Conservation (phyloP, 1,140 invertebrate species). For the Leptinotarsa defecta region DNA sequence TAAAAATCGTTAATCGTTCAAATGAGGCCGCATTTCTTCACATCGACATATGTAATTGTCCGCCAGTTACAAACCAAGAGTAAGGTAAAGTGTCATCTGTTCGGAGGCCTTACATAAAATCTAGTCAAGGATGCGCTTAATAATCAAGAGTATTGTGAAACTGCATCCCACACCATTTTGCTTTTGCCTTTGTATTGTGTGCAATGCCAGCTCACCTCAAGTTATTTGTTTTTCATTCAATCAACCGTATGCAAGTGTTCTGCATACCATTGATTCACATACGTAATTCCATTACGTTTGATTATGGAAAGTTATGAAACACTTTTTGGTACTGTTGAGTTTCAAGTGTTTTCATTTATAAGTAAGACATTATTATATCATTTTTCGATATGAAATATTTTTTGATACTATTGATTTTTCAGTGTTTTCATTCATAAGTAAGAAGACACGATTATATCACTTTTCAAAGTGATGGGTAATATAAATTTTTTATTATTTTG, state of each 20-base stretch:
- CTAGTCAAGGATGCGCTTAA: constrained; percentile 13
- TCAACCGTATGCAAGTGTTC: not conserved
- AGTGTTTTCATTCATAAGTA: no score
- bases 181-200: not conserved
- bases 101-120: constrained; percentile 10
- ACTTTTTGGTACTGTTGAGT: no score
- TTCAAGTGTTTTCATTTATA: no score
- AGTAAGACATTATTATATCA: no score
- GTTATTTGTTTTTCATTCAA: constrained; percentile 16
- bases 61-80: not conserved
- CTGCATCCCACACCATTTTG: not conserved
- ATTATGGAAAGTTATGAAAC: no score
- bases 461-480: no score
- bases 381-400: no score
- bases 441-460: no score
- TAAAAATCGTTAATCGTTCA: no score
- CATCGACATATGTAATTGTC: not conserved
- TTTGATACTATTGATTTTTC: no score
- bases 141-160: constrained; percentile 10
- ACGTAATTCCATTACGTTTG: no score
- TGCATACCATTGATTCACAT: not conserved
- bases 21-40: not conserved
- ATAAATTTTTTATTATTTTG: no score
- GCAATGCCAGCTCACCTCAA: constrained; percentile 14
- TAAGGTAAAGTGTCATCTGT: not conserved